Base-by-base conservation (phyloP, 1,140 invertebrate genomes). In the Musca domestica region DNA sequence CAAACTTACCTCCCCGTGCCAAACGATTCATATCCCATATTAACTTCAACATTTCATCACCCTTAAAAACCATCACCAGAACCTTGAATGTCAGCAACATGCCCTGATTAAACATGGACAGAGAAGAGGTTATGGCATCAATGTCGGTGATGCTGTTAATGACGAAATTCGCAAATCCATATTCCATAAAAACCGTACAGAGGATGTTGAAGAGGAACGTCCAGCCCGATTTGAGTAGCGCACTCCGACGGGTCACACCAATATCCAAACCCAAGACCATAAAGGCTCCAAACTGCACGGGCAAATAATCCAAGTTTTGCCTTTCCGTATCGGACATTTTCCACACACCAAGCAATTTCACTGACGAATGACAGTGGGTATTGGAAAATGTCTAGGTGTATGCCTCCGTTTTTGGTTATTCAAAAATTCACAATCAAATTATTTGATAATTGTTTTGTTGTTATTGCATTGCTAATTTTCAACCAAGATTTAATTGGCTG, bases 61-160 rank as follows among this genome's bases (percentile, higher is more conserved):
- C 27, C 14, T 58, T 58, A 0, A 20, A 6, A n/a, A 58, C 2
- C 9, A 54, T 23, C 1, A 25, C 10, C 20, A 22, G 4, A 15
- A 54, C 17, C 30, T 58, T 58, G 4, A 58, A 12, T 15, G 30
- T 7, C 15, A 58, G 10, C 25, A 58, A 58, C 4, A 14, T 30
- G 17, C 54, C 23, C 15, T 58, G 54, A 58, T 58, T 58, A 10
- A 58, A 58, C 54, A 30, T 58, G n/a, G 54, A 58, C 14, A 58
- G 30, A 1, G 54, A 23, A 4, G 12, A 23, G 0, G 54, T 27
- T 0, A 25, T 27, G 14, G n/a, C 15, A 58, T 58, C 54, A 17
- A 58, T 30, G 15, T 58, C 30, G 0, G 54, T 7, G n/a, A 54
- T 14, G 15, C 20, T 23, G 2, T 34, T 12, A 1, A 25, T n/a